phyloP scores from a whole-genome alignment of 2,797 vertebrate species.

The Sylvilagus floridanus region DNA sequence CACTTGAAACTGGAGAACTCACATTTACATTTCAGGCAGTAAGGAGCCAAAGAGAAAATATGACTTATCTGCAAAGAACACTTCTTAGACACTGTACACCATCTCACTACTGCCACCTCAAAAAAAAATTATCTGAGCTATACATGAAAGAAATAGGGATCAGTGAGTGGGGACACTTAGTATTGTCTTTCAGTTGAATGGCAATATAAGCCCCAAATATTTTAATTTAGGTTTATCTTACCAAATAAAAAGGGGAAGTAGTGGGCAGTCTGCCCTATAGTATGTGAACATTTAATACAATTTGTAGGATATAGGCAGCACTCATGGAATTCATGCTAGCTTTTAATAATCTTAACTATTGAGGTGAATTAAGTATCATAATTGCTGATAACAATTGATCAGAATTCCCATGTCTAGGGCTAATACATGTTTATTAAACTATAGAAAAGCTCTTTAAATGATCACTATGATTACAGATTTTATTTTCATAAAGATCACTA shows the following conservation, averaged over 20 bases:
- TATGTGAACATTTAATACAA: neutral
- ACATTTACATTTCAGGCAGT: neutral
- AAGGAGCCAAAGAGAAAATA: neutral
- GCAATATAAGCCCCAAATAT: neutral
- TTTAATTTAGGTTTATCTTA: neutral
- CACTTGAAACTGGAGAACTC: neutral
- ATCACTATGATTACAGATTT: neutral
- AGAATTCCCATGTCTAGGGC: neutral
- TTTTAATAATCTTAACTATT: neutral
- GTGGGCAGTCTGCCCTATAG: neutral
- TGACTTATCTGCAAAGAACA: neutral
- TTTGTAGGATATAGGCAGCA: neutral
- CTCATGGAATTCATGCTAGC: neutral
- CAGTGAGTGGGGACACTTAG: neutral
- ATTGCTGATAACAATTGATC: neutral
- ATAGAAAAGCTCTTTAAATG: neutral
- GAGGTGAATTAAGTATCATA: neutral
- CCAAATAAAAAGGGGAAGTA: neutral
- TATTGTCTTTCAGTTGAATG: neutral
- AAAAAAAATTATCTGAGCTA: neutral
- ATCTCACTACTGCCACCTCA: neutral
- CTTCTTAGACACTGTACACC: neutral
- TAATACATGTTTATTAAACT: neutral
- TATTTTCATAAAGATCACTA: neutral
- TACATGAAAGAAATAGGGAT: neutral